Evolutionary conservation across 2,797 vertebrate species (phyloP).

Genomic region (Halcyon chelicuti): DNA sequence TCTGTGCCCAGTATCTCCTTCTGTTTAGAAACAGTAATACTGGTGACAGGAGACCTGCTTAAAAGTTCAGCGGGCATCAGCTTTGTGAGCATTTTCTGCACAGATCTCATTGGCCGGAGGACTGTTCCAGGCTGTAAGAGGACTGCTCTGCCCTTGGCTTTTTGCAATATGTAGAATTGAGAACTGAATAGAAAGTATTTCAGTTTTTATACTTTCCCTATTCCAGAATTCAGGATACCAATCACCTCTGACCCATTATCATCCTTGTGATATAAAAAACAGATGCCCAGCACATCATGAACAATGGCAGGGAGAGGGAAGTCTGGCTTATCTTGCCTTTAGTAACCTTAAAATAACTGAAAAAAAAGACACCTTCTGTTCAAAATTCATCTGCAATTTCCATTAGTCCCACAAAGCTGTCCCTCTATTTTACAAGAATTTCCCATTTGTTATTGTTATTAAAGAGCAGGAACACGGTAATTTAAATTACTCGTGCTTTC

Average conservation of each 20-base stretch:
- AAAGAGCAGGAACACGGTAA: background rate
- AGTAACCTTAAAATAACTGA: background rate
- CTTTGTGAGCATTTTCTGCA: background rate
- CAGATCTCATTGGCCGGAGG: background rate
- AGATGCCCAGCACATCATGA: background rate
- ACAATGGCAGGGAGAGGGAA: background rate
- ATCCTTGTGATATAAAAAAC: background rate
- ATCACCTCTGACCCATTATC: background rate
- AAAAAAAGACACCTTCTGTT: background rate
- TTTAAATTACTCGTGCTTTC: constrained; percentile 34
- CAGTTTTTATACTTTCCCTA: background rate
- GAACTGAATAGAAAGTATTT: background rate
- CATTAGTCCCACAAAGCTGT: background rate
- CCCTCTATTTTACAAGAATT: constrained; percentile 12
- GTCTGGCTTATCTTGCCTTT: background rate
- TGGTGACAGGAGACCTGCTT: background rate
- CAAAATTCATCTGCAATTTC: background rate
- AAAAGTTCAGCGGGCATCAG: background rate
- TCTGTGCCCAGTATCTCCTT: background rate
- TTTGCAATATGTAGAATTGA: background rate
- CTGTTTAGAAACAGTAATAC: fast-evolving
- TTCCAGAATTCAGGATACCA: background rate
- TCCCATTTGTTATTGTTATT: background rate
- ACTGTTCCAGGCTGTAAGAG: background rate
- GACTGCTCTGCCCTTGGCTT: background rate